These are phyloP conservation scores for Synchiropus splendidus DNA, from an alignment of 2,113 vertebrate species.

Conservation along the genomic window DNA sequence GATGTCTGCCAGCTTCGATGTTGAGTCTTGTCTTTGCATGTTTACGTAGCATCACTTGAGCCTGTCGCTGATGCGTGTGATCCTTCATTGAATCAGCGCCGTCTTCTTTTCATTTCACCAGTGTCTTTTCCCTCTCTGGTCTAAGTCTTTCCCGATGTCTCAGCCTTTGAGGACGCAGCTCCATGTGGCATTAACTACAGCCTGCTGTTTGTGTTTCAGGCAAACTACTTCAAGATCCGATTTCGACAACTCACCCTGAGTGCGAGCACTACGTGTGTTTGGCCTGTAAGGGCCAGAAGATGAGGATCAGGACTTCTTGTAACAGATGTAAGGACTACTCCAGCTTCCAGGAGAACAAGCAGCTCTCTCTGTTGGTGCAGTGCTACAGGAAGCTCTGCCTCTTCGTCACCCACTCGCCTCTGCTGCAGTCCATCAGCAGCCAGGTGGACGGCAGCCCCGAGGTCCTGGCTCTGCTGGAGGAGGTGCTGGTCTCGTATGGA, in stretches of 20 bases:
- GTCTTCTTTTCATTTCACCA: too few species aligned
- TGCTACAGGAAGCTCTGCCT: constrained; percentile 93
- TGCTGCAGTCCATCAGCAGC: constrained; percentile 79
- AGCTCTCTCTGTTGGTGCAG: constrained; percentile 84
- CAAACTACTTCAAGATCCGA: constrained; percentile 89
- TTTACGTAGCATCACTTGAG: too few species aligned
- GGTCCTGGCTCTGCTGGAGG: constrained; percentile 83
- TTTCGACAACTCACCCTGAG: constrained; percentile 83
- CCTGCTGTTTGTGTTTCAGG: constrained; percentile 62
- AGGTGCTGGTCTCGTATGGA: constrained; percentile 71
- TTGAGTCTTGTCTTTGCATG: too few species aligned
- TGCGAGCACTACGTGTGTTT: constrained; percentile 95
- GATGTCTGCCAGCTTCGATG: too few species aligned
- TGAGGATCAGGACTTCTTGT: constrained; percentile 86
- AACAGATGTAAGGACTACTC: constrained; percentile 94
- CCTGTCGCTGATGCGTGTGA: too few species aligned
- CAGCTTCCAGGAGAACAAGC: constrained; percentile 90
- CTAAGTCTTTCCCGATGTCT: too few species aligned
- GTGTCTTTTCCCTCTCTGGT: too few species aligned
- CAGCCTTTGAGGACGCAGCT: too few species aligned
- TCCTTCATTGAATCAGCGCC: too few species aligned
- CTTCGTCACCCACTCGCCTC: constrained; percentile 82
- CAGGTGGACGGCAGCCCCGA: constrained; percentile 81
- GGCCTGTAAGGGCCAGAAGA: constrained; percentile 90
- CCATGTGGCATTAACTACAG: too few species aligned